Conservation (phyloP, 2,888 invertebrate species). For the Sicus ferrugineus region DNA sequence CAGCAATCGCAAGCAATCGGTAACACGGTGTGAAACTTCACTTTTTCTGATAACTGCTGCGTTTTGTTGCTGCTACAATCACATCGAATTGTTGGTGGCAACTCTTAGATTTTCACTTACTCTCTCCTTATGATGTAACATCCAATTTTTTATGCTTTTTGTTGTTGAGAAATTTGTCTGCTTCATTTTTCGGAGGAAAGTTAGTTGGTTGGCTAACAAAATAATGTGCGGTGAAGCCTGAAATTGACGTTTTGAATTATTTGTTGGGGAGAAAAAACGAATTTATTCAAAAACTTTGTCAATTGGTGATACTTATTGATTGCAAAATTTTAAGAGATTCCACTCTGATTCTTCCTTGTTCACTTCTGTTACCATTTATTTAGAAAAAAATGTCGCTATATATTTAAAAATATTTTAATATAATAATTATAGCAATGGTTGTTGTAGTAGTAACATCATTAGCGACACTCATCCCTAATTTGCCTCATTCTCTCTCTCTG, state of each 20-base stretch:
- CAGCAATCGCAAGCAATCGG: not conserved
- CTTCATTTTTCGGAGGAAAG: constrained; percentile 15
- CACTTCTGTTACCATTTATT: too few species aligned
- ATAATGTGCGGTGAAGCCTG: not conserved
- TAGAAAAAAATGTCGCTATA: too few species aligned
- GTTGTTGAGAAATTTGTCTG: constrained; percentile 4
- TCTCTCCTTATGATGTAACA: constrained; percentile 42
- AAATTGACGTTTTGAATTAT: not conserved
- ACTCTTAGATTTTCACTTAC: constrained; percentile 40
- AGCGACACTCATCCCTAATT: not conserved
- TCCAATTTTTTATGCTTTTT: constrained; percentile 17
- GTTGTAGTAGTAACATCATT: too few species aligned
- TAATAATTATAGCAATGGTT: too few species aligned
- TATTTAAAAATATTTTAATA: too few species aligned
- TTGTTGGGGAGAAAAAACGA: not conserved
- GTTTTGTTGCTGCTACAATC: constrained; percentile 11
- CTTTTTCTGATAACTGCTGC: not conserved
- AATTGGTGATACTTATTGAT: too few species aligned
- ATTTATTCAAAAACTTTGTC: not conserved
- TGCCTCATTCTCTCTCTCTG: not conserved
- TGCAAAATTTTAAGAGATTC: too few species aligned
- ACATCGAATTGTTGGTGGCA: not conserved
- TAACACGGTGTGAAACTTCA: not conserved
- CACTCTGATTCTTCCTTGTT: too few species aligned
- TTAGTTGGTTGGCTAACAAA: not conserved